These are phyloP conservation scores for Maccullochella peelii DNA, from an alignment of 2,113 vertebrate species.

Conservation along the genomic window DNA sequence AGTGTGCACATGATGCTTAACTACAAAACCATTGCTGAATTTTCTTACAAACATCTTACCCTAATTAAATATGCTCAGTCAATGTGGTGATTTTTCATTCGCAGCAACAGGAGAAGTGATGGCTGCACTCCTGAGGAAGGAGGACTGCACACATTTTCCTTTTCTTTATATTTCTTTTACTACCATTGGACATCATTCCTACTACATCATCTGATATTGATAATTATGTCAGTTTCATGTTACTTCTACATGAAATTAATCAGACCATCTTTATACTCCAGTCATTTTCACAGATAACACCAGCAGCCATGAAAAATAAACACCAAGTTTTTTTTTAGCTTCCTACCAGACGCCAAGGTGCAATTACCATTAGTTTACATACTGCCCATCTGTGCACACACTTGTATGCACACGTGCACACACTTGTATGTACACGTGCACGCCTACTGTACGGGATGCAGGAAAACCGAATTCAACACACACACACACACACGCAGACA, in stretches of 20 bases:
- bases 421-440: background rate
- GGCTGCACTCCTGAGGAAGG: background rate
- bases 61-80: too few relatives aligned
- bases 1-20: background rate
- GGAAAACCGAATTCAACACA: background rate
- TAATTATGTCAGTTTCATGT: background rate
- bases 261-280: constrained; percentile 17
- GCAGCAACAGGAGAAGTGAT: background rate
- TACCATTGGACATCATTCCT: too few relatives aligned
- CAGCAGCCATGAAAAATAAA: constrained; percentile 24
- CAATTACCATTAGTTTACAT: constrained; percentile 29
- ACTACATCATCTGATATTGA: background rate
- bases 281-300: constrained; percentile 16
- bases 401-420: background rate
- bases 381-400: constrained; percentile 46
- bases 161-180: too few relatives aligned
- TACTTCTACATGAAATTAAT: background rate
- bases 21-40: background rate
- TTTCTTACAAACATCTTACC: background rate
- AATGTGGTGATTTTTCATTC: background rate
- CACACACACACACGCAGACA: background rate
- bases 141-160: too few relatives aligned
- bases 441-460: background rate
- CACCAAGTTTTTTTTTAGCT: constrained; percentile 29
- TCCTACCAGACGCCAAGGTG: constrained; percentile 4